Evolutionary conservation across 2,113 vertebrate species (phyloP).

Genomic region (Bufo gargarizans): DNA sequence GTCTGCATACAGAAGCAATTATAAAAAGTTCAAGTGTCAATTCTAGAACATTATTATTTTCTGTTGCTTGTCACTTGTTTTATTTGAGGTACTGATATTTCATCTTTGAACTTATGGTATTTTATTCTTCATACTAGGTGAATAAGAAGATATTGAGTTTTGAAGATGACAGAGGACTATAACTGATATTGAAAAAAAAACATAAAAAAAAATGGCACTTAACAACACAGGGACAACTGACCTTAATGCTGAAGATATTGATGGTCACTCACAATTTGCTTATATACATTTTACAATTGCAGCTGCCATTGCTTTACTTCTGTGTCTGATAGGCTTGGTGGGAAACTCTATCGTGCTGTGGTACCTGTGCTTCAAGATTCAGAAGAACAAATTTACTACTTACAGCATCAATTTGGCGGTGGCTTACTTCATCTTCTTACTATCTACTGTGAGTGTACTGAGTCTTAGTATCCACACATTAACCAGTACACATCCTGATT

Average conservation of each 20-base stretch:
- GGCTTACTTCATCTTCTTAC: slow-evolving; percentile 15
- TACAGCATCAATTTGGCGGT: slow-evolving; percentile 49
- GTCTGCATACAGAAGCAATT: too few relatives aligned
- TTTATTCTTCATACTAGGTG: not conserved
- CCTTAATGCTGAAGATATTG: not conserved
- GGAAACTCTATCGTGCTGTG: slow-evolving; percentile 40
- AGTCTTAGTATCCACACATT: slow-evolving; percentile 3
- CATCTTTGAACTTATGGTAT: not conserved
- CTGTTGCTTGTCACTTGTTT: not conserved
- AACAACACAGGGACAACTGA: not conserved
- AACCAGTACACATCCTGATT: not conserved
- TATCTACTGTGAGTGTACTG: slow-evolving; percentile 2
- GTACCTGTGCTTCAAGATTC: slow-evolving; percentile 7
- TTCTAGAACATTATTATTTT: not conserved
- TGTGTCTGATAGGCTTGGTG: slow-evolving; percentile 42
- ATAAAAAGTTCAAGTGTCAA: too few relatives aligned
- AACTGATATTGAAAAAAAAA: not conserved
- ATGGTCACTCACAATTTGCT: not conserved
- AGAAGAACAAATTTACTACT: slow-evolving; percentile 26
- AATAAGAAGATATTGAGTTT: not conserved
- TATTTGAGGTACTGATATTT: not conserved
- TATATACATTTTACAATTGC: slow-evolving; percentile 39
- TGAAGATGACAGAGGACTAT: not conserved
- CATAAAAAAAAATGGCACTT: not conserved
- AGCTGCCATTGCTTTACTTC: slow-evolving; percentile 12